These are phyloP conservation scores for Microtus montanus DNA, from an alignment of 2,113 vertebrate genomes.

Conservation along the genomic window DNA sequence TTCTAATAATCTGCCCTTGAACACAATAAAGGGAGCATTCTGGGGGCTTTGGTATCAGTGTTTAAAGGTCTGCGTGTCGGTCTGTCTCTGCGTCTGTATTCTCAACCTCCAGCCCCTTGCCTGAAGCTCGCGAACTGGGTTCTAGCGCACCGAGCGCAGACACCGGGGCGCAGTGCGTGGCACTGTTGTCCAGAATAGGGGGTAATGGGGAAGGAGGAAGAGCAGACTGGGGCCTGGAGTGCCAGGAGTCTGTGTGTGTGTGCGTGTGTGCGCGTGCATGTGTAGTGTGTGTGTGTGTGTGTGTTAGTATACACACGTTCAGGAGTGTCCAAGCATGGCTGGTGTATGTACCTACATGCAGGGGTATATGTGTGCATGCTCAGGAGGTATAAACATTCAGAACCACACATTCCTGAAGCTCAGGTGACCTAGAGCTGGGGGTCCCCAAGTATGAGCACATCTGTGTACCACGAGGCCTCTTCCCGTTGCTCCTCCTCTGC, in stretches of 20 bases:
- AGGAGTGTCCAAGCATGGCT: background rate
- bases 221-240: background rate
- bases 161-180: fast-evolving
- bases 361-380: background rate
- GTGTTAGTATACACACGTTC: background rate
- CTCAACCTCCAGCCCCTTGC: no score
- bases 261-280: background rate
- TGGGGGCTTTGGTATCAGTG: no score
- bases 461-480: background rate
- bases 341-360: background rate
- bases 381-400: slow-evolving; percentile 9
- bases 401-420: slow-evolving; percentile 44
- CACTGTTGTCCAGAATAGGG: background rate
- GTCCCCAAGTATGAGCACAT: background rate
- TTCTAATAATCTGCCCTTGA: no score
- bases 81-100: no score
- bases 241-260: background rate
- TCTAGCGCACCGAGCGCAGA: no score
- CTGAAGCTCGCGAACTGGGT: no score
- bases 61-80: no score
- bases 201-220: background rate
- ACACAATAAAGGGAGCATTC: no score
- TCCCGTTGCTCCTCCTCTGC: background rate
- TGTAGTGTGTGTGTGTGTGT: background rate
- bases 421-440: slow-evolving; percentile 62